Percentiles rank a stretch among this genome's conserved stretches.
Conservation (phyloP, 2,888 invertebrate species). For the Nemotelus nigrinus region DNA sequence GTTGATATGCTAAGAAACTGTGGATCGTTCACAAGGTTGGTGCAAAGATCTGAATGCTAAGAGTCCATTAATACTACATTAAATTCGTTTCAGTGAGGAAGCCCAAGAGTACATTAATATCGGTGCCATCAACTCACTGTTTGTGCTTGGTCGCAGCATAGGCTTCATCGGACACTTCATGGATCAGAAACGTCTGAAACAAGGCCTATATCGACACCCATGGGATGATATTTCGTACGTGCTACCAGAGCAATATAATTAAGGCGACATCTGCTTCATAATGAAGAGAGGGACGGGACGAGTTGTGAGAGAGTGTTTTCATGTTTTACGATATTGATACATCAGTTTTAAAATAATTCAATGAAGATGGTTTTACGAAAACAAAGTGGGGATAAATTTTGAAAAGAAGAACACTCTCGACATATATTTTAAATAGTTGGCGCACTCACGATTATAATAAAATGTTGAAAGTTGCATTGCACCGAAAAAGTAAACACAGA, state of each 20-base stretch:
- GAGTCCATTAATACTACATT: slow-evolving; percentile 1
- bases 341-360: too few species aligned
- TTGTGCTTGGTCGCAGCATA: slow-evolving; percentile 97
- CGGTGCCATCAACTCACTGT: slow-evolving; percentile 97
- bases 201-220: slow-evolving; percentile 98
- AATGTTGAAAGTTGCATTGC: too few species aligned
- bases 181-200: slow-evolving; percentile 98
- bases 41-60: not conserved
- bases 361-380: too few species aligned
- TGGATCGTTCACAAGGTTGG: slow-evolving; percentile 89
- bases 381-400: too few species aligned
- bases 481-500: too few species aligned
- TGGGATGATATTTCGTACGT: slow-evolving; percentile 93
- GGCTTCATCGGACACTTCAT: slow-evolving; percentile 99
- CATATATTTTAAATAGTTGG: too few species aligned
- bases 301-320: not conserved
- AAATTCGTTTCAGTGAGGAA: slow-evolving; percentile 76
- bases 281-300: not conserved
- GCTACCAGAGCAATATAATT: slow-evolving; percentile 62
- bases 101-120: slow-evolving; percentile 97
- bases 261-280: slow-evolving; percentile 18
- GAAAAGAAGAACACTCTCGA: too few species aligned
- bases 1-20: slow-evolving; percentile 95
- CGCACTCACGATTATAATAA: too few species aligned
- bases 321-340: too few species aligned